Evolutionary conservation across 1,140 invertebrate genomes (phyloP), one percentile per base, ranked within the genome.

Genomic region (Euura lappo): DNA sequence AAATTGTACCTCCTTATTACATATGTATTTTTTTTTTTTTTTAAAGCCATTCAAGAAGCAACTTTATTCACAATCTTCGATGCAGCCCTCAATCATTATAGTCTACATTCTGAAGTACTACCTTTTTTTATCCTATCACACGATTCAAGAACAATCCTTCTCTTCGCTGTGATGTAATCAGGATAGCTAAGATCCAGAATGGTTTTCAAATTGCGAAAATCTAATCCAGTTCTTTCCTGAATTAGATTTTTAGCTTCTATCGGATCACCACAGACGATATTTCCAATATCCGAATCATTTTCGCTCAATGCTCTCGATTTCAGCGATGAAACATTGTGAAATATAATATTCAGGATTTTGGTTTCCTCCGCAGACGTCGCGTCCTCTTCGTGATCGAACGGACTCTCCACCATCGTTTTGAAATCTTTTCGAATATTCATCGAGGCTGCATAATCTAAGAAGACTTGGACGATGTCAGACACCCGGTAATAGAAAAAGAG

Each of bases 311-410:
- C 4, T 69, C 67, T 73, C 60, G 72, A 72, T 65, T 73, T 5
- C 4, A 74, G 64, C 70, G 70, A 3, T 44, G 4, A 3, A 70
- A 44, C 11, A 44, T 45, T 70, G 10, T 45, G 2, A 70, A 11
- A 44, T 44, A 68, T 80, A 13, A 81, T 70, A 71, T 83, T 83
- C 43, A 84, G 70, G 46, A 85, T 71, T 71, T 83, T 83, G 0
- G 77, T 77, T 68, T 83, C 78, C 72, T 85, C 83, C 10, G 68
- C 78, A 45, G 78, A 75, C 66, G 68, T 71, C 67, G 69, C 66
- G 71, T 74, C 71, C 11, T 83, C 73, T 7, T 82, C 78, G 28
- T 81, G 77, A 46, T 80, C 73, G n/a, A 80, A 85, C 2, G 81
- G 83, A 77, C 77, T 83, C 51, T 79, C 76, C 8, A 70, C 51